These are phyloP conservation scores for Anolis carolinensis DNA, from an alignment of 2,113 vertebrate genomes.

Conservation along the genomic window DNA sequence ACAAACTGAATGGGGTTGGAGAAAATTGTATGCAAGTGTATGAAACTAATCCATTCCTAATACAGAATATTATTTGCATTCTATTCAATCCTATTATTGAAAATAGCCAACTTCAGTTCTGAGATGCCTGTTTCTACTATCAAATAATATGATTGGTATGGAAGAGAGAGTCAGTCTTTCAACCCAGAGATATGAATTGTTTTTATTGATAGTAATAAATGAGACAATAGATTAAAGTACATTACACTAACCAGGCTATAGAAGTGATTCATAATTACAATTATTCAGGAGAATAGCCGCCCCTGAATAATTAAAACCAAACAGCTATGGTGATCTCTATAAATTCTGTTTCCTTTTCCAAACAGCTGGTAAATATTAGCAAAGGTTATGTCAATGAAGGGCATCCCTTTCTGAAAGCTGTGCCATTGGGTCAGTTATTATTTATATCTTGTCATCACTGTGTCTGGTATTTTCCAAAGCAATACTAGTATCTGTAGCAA, in stretches of 20 bases:
- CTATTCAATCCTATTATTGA: not conserved
- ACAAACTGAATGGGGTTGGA: not conserved
- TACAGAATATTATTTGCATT: not conserved
- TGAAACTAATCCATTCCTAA: not conserved
- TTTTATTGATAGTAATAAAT: slow-evolving; percentile 12
- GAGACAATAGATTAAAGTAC: not conserved
- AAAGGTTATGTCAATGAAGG: not conserved
- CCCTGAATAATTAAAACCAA: slow-evolving; percentile 20
- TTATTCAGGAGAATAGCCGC: not conserved
- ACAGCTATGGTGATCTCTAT: not conserved
- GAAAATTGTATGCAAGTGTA: not conserved
- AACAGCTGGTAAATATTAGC: not conserved
- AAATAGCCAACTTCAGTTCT: not conserved
- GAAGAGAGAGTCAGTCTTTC: not conserved
- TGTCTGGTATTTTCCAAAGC: not conserved
- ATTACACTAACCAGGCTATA: slow-evolving; percentile 4
- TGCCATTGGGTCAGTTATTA: not conserved
- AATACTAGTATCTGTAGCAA: not conserved
- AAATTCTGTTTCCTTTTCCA: not conserved
- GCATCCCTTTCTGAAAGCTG: not conserved
- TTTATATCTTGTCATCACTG: not conserved
- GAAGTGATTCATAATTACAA: slow-evolving; percentile 19
- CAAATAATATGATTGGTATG: not conserved
- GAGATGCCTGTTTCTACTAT: not conserved
- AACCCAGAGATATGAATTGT: not conserved